Base-by-base conservation (phyloP, 1,140 invertebrate species). In the Drosophila guanche region DNA sequence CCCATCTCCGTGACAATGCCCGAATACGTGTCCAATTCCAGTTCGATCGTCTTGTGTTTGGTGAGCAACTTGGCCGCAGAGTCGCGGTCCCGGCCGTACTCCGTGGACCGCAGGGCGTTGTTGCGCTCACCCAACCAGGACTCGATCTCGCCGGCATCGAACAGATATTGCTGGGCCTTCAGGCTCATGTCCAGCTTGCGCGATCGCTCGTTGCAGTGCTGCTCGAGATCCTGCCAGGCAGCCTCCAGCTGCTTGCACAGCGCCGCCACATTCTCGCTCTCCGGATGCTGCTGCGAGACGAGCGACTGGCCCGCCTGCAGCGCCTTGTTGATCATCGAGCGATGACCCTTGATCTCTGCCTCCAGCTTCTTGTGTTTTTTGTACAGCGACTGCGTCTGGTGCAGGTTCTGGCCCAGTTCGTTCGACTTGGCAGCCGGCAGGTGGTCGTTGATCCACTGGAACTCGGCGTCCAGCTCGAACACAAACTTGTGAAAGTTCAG, bases 391-490 rank as follows among this genome's bases (percentile, higher is more conserved):
- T 98, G 97, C 0, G 97, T 97, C 91, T 98, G 97, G 80, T 98
- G 95, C 33, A 99, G 92, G 92, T 97, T 98, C 53, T 95, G 94
- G 1, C 96, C 96, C 3, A 96, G 90, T 5, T 93, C 94, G 2
- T 95, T 94, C 1, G 97, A 96, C 0, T 94, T 94, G 2, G 96
- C 97, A 4, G 96, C 93, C 3, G 96, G 95, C 55, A 96, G 90
- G 72, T 98, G 96, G 91, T 99, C 98, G 37, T 95, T 95, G 55
- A 99, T 98, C 98, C 98, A 99, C 89, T 98, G 97, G 77, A 98
- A 93, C 92, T 99, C 98, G 0, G 95, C 95, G 60, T 98, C 97
- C 37, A 98, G 93, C 91, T 99, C 97, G 90, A 99, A 99, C 23
- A 95, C 95, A 92, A 99, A 98, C 91, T 99, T 98, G 90, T 99